Percentiles rank a stretch among this genome's conserved stretches.
These are phyloP conservation scores for Cheilosia variabilis DNA, from an alignment of 2,888 invertebrate genomes.

Conservation along the genomic window DNA sequence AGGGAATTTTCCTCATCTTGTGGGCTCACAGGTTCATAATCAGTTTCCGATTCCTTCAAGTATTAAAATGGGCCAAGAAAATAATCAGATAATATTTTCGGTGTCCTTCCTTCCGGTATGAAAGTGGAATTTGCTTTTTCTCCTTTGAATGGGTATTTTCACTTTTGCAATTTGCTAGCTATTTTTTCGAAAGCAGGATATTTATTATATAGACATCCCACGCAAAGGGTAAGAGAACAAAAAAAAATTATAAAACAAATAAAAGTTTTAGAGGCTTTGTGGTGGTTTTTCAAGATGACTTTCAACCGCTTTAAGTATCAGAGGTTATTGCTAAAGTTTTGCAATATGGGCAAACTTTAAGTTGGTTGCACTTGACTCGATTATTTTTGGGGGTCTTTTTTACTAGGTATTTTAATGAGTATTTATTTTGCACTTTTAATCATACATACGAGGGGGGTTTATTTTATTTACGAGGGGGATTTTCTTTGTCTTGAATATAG, in stretches of 20 bases:
- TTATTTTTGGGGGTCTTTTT: neutral
- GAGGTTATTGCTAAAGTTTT: conserved; percentile 18
- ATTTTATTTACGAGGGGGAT: neutral
- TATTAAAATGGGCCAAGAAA: neutral
- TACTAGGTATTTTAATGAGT: neutral
- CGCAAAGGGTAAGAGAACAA: too few relatives aligned
- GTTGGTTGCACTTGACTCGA: conserved; percentile 4
- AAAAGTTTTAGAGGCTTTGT: neutral
- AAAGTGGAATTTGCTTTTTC: neutral
- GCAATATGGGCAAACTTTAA: neutral
- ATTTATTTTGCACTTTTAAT: neutral
- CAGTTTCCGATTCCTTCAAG: conserved; percentile 28
- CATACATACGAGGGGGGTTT: neutral
- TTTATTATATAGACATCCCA: neutral
- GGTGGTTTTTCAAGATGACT: neutral
- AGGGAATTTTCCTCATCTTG: neutral
- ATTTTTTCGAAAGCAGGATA: neutral
- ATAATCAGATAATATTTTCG: conserved; percentile 1
- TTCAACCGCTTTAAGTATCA: conserved; percentile 10
- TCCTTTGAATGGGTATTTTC: neutral
- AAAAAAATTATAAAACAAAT: neutral
- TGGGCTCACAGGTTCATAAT: neutral
- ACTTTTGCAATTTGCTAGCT: neutral
- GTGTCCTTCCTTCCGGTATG: neutral
- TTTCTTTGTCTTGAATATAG: neutral